A percentile compares a stretch with the other conserved stretches of the same genome.
These are phyloP conservation scores for Stenodema calcarata DNA, from an alignment of 2,888 invertebrate genomes.

Conservation along the genomic window DNA sequence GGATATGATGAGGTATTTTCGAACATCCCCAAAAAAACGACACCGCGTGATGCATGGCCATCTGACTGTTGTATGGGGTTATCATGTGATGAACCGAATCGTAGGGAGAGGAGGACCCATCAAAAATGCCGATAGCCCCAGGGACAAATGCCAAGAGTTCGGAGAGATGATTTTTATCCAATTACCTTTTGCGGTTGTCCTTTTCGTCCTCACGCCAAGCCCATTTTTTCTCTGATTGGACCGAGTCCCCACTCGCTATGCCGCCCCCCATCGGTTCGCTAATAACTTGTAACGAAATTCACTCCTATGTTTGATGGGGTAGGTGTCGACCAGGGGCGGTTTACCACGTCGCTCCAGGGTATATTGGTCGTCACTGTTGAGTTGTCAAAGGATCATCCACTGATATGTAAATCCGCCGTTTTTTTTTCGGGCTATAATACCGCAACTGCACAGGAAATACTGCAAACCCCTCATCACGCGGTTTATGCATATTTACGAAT, in stretches of 20 bases:
- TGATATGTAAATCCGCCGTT: neutral
- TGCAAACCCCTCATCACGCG: neutral
- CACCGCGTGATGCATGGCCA: neutral
- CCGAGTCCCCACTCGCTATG: neutral
- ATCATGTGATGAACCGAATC: neutral
- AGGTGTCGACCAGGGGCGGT: neutral
- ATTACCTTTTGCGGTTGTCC: constrained; percentile 36
- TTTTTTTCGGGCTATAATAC: neutral
- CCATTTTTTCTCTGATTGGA: constrained; percentile 29
- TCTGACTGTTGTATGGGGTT: neutral
- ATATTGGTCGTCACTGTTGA: neutral
- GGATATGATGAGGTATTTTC: too few relatives aligned
- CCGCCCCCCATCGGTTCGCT: constrained; percentile 1
- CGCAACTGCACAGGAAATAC: neutral
- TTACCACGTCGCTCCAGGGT: neutral
- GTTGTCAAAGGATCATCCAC: neutral
- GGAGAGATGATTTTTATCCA: constrained; percentile 29
- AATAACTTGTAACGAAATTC: constrained; percentile 2
- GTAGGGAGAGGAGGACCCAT: neutral
- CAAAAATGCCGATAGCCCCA: constrained; percentile 13
- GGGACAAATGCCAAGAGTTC: constrained; percentile 34
- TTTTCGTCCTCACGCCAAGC: constrained; percentile 18
- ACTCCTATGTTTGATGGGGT: neutral
- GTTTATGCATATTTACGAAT: neutral
- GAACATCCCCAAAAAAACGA: neutral